phyloP scores from a whole-genome alignment of 2,888 invertebrate species.

The Ganaspis brasiliensis region DNA sequence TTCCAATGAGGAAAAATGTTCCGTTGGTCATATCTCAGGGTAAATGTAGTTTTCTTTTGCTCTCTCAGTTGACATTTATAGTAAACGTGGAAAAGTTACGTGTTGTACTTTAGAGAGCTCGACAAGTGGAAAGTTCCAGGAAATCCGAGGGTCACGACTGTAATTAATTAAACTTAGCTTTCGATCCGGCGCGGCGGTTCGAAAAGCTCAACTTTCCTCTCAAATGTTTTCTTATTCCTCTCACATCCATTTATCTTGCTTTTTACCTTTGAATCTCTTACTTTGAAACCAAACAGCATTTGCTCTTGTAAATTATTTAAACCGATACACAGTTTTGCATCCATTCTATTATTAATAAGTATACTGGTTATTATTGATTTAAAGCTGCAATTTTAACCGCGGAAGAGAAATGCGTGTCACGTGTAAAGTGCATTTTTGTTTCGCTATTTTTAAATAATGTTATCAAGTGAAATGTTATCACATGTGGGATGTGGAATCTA shows the following conservation, averaged over 20 bases:
- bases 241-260: constrained; percentile 10
- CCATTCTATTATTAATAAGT: no score
- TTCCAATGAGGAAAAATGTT: neutral
- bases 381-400: no score
- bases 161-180: constrained; percentile 35
- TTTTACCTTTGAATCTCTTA: neutral
- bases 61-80: neutral
- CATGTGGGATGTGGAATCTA: no score
- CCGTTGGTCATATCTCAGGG: constrained; percentile 11
- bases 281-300: neutral
- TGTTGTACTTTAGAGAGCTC: neutral
- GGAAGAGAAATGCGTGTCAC: no score
- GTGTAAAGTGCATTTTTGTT: no score
- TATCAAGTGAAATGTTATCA: no score
- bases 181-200: constrained; percentile 9
- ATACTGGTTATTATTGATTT: no score
- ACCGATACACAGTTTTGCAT: neutral
- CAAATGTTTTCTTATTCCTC: constrained; percentile 23
- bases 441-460: no score
- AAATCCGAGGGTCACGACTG: constrained; percentile 23
- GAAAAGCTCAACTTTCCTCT: constrained; percentile 10
- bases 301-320: neutral
- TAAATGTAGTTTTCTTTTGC: constrained; percentile 2
- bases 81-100: neutral
- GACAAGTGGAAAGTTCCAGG: constrained; percentile 11